These are phyloP conservation scores for Rhingia rostrata DNA, from an alignment of 2,888 invertebrate genomes.

Conservation along the genomic window DNA sequence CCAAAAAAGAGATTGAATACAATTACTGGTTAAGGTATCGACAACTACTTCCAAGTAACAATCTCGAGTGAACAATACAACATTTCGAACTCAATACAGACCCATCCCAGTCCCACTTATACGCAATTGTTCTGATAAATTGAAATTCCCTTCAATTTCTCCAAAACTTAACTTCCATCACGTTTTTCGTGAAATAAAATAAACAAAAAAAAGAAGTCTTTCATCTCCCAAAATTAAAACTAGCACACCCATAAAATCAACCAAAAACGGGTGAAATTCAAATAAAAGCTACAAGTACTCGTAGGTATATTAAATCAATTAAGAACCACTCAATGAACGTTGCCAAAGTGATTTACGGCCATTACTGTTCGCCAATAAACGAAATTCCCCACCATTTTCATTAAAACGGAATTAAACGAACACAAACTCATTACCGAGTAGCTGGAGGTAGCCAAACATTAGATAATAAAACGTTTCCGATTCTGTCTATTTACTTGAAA, in stretches of 20 bases:
- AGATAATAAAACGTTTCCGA: conserved; percentile 67
- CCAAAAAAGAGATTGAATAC: too few species aligned
- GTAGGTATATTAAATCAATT: conserved; percentile 50
- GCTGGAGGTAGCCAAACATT: conserved; percentile 22
- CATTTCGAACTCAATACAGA: too few species aligned
- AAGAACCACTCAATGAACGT: conserved; percentile 57
- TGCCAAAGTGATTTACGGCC: conserved; percentile 30
- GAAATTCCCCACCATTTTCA: conserved; percentile 28
- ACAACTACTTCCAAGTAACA: too few species aligned
- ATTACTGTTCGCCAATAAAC: conserved; percentile 34
- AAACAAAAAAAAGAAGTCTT: neutral
- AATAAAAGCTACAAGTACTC: conserved; percentile 3
- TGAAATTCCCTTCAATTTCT: conserved; percentile 2
- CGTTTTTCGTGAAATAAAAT: conserved; percentile 17
- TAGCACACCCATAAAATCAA: conserved; percentile 4
- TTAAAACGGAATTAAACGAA: conserved; percentile 37
- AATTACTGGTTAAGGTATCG: too few species aligned
- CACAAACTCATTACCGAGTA: conserved; percentile 30
- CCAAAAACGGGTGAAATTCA: conserved; percentile 56
- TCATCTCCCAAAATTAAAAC: neutral
- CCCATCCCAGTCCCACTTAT: too few species aligned
- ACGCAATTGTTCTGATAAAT: neutral
- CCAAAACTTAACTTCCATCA: conserved; percentile 15
- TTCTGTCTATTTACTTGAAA: conserved; percentile 21
- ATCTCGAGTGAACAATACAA: too few species aligned